Conservation (phyloP, 2,888 invertebrate genomes). For the Caenorhabditis panamensis region DNA sequence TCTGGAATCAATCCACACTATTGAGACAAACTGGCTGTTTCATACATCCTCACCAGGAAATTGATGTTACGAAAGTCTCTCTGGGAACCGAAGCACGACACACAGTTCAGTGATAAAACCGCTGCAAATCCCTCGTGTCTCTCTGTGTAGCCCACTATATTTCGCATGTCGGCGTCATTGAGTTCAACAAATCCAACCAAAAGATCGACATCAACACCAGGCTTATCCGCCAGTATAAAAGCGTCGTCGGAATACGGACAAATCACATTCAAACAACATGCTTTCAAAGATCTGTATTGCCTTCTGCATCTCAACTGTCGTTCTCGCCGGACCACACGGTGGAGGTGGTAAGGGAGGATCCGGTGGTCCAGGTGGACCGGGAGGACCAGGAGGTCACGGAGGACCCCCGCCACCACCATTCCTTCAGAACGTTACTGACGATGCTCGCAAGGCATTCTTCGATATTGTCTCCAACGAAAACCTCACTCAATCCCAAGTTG, state of each 20-base stretch:
- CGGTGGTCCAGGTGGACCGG: slow-evolving; percentile 41
- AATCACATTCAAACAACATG: slow-evolving; percentile 18
- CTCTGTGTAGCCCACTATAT: slow-evolving; percentile 22
- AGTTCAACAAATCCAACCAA: slow-evolving; percentile 45
- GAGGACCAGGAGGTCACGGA: slow-evolving; percentile 38
- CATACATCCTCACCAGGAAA: slow-evolving; percentile 41
- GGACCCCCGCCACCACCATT: slow-evolving; percentile 64
- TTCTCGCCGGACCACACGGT: slow-evolving; percentile 15
- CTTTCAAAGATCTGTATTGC: slow-evolving; percentile 47
- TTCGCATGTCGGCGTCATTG: slow-evolving; percentile 30
- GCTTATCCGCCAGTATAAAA: slow-evolving; percentile 46
- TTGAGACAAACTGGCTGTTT: neutral
- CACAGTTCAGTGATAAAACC: slow-evolving; percentile 57
- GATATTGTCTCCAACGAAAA: slow-evolving; percentile 61
- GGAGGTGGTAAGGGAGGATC: slow-evolving; percentile 18
- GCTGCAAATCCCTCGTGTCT: slow-evolving; percentile 3
- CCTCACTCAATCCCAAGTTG: slow-evolving; percentile 56
- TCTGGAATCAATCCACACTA: too few species aligned
- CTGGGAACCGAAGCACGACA: slow-evolving; percentile 7
- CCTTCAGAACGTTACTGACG: slow-evolving; percentile 62
- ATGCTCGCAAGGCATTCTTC: slow-evolving; percentile 60
- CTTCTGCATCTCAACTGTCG: slow-evolving; percentile 35
- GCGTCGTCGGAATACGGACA: slow-evolving; percentile 5
- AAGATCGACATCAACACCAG: slow-evolving; percentile 53
- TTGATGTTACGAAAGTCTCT: neutral